Evolutionary conservation across 1,140 invertebrate genomes (phyloP).

Genomic region (Adelges cooleyi): DNA sequence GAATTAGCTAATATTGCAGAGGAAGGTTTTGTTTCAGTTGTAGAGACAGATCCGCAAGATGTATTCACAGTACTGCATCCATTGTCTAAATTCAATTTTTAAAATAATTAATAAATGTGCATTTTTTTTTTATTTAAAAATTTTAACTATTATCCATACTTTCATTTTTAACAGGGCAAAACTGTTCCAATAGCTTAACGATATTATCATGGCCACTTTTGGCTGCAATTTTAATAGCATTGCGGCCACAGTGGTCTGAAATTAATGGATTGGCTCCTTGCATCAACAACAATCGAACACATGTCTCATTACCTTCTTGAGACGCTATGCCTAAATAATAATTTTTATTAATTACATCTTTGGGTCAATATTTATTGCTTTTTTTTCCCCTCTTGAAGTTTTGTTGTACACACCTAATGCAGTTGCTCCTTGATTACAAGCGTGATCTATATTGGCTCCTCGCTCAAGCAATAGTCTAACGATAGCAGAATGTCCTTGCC

Average conservation of each 20-base stretch:
- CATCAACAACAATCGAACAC: conserved; percentile 71
- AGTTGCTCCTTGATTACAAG: conserved; percentile 88
- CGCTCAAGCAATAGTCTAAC: conserved; percentile 68
- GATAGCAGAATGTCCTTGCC: conserved; percentile 80
- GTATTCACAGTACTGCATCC: conserved; percentile 13
- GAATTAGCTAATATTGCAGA: conserved; percentile 46
- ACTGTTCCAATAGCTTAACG: conserved; percentile 51
- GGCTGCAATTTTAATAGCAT: conserved; percentile 60
- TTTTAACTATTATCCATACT: not conserved
- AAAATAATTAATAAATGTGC: not conserved
- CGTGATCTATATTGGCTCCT: conserved; percentile 72
- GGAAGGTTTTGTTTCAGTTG: conserved; percentile 56
- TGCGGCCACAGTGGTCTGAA: conserved; percentile 79
- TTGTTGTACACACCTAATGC: conserved; percentile 57
- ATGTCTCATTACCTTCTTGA: conserved; percentile 83
- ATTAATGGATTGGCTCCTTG: conserved; percentile 85
- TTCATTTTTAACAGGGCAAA: conserved; percentile 10
- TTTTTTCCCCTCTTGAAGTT: too few species aligned
- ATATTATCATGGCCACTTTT: conserved; percentile 66
- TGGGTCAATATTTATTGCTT: too few species aligned
- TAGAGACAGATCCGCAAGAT: conserved; percentile 40
- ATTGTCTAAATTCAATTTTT: not conserved
- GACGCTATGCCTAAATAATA: conserved; percentile 63
- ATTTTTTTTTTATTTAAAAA: too few species aligned
- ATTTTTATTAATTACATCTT: too few species aligned